Conservation (phyloP, 2,113 vertebrate genomes). For the Ciconia boyciana region DNA sequence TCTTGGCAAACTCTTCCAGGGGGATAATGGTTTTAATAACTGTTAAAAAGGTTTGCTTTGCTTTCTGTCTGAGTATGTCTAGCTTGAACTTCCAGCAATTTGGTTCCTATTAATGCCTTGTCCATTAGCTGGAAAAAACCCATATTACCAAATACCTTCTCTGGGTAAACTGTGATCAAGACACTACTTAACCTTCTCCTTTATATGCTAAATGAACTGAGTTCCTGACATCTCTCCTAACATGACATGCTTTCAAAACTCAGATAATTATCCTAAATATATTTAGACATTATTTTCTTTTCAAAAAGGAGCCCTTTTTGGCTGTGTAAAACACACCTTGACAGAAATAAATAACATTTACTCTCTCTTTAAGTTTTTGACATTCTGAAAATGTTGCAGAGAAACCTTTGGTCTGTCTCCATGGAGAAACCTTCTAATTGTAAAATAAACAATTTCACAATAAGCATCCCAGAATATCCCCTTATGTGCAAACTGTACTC, state of each 20-base stretch:
- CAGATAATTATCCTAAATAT: background rate
- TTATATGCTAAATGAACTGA: background rate
- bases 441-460: constrained; percentile 18
- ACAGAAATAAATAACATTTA: background rate
- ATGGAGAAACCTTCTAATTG: background rate
- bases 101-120: background rate
- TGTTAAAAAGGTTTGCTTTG: background rate
- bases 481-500: background rate
- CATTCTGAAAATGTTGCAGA: background rate
- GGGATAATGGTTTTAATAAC: background rate
- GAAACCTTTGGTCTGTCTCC: background rate
- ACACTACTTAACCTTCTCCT: background rate
- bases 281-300: background rate
- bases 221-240: background rate
- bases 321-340: background rate
- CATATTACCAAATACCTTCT: background rate
- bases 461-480: background rate
- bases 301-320: background rate
- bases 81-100: background rate
- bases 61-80: background rate
- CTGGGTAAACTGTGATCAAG: background rate
- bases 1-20: background rate
- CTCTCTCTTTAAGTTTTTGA: background rate
- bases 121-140: background rate
- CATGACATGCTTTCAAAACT: background rate